Base-by-base conservation (phyloP, 1,140 invertebrate species). In the Drosophila funebris region DNA sequence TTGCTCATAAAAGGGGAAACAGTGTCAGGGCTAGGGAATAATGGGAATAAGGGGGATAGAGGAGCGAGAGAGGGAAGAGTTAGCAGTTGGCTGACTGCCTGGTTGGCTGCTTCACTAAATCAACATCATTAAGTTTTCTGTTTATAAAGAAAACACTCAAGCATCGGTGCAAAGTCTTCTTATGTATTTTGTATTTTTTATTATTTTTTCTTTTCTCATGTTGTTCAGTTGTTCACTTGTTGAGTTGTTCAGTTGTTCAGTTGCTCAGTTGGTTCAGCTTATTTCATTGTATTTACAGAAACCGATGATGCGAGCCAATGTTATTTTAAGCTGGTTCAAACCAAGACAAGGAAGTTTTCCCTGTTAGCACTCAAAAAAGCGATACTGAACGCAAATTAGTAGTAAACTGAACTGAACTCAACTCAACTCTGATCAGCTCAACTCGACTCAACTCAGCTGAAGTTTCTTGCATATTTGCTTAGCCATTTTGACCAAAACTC, bases 101-200 rank as follows among this genome's bases (percentile, higher is more conserved):
- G 64, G 11, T 44, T 60, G 52, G 31, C 37, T 87, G 83, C 82
- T 87, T 78, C 76, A 88, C 83, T 87, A 87, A 88, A 82, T 88
- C 82, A 87, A 87, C 82, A 87, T 87, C 82, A 88, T 87, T 87
- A 87, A 78, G 82, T 82, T 88, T 87, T 88, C 83, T 87, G 82
- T 87, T 87, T 87, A 87, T 88, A 88, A 88, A 87, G 83, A 87
- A 87, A 87, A 87, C 82, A 87, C 83, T 87, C 75, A 63, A 87
- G 68, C 82, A 75, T 73, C 70, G 50, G 69, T 66, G 78, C 62
- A 61, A 70, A 84, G 83, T 78, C 78, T 73, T 66, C 60, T 50
- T 36, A 29, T 53, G 27, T 20, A 20, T 43, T 18, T 43, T 43
- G 41, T 33, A 36, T 9, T 31, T 16, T 53, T 41, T 52, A n/a